A percentile compares a stretch with the other conserved stretches of the same genome.
phyloP scores from a whole-genome alignment of 2,888 invertebrate species.

The Cataglyphis cursor region DNA sequence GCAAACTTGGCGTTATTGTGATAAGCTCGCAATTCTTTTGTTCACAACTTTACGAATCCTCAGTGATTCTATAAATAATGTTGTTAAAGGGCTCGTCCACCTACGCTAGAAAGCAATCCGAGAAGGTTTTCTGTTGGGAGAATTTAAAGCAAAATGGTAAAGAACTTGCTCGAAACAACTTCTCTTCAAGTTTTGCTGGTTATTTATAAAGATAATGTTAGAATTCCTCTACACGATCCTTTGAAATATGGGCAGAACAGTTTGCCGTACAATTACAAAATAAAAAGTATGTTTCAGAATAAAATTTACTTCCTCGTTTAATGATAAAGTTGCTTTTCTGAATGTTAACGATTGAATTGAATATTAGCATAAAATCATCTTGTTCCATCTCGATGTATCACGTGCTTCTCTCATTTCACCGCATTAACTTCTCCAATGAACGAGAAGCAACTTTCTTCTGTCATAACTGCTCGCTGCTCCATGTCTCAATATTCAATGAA shows the following conservation, averaged over 20 bases:
- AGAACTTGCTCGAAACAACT: background rate
- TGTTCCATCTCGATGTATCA: conserved; percentile 69
- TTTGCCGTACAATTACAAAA: background rate
- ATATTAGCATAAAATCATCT: conserved; percentile 49
- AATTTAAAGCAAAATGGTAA: background rate
- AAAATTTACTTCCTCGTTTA: background rate
- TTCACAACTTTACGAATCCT: background rate
- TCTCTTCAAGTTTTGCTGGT: conserved; percentile 6
- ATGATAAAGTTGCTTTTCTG: conserved; percentile 3
- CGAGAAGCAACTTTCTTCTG: background rate
- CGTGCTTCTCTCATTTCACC: conserved; percentile 59
- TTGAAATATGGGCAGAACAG: background rate
- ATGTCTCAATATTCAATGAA: background rate
- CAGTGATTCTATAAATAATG: background rate
- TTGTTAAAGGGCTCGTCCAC: background rate
- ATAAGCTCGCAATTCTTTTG: background rate
- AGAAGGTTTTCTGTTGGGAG: background rate
- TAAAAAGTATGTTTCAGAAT: background rate
- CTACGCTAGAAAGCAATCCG: background rate
- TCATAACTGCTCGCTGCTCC: background rate
- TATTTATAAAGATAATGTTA: background rate
- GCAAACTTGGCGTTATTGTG: conserved; percentile 21
- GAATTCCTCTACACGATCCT: background rate
- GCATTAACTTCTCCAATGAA: conserved; percentile 12
- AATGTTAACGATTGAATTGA: conserved; percentile 51